Base-by-base conservation (phyloP, 2,888 invertebrate species). In the Xestia xanthographa region DNA sequence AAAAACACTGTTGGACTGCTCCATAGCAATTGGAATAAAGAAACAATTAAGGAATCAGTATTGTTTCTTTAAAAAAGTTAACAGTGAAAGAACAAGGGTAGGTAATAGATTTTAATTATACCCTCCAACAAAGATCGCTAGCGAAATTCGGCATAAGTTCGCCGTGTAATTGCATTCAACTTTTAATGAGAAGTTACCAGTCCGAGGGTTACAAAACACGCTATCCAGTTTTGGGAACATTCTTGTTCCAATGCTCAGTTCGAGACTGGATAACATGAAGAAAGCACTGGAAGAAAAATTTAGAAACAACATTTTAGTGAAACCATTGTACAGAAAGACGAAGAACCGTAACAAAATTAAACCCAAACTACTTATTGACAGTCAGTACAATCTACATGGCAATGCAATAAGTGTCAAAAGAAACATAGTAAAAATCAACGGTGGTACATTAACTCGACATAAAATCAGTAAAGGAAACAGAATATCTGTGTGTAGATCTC, bases 281-380 rank as follows among this genome's bases (percentile, higher is more conserved):
- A 87, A 75, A 79, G 65, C 72, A 84, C 72, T 89, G 1, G 90
- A 90, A 67, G 90, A 92, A 66, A 95, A 93, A 87, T 95, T 95
- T 53, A 92, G 91, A 85, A 92, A 88, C 22, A 93, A 93, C 65
- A 83, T 91, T 79, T 92, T 94, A 58, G 96, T 96, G 0, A 93
- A 92, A 91, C 96, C 96, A 11, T 91, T 96, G 63, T 96, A 96
- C 75, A 92, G 89, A 79, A 95, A 93, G 89, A 79, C 92, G 3
- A 93, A 89, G 79, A 81, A 84, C 41, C 73, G 83, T 56, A 90
- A 90, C 66, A 91, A 91, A 80, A 83, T 90, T 58, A 88, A 86
- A 68, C 89, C 92, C 71, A 90, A 90, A 82, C 75, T 88, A 69
- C 80, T 86, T n/a, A 78, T 92, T 73, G 89, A 92, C 84, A 92